These are phyloP conservation scores for Oedothorax gibbosus DNA, from an alignment of 1,140 invertebrate species.

Conservation along the genomic window DNA sequence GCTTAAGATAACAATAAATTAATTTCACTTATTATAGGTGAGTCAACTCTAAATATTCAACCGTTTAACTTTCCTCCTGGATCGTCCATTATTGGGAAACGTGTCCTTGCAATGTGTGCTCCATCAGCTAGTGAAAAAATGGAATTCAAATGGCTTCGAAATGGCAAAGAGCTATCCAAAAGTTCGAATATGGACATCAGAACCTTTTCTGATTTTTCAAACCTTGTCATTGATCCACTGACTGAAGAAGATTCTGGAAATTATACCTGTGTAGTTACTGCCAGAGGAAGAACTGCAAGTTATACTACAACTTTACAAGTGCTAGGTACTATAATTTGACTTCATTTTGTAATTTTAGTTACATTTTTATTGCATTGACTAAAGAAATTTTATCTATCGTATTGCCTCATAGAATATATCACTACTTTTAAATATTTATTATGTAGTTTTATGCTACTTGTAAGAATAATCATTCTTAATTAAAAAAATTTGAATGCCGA, in stretches of 20 bases:
- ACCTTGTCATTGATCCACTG: constrained; percentile 32
- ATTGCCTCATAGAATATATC: too few relatives aligned
- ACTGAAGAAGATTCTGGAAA: constrained; percentile 44
- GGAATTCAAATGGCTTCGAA: constrained; percentile 56
- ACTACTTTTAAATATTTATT: too few relatives aligned
- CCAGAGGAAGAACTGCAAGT: constrained; percentile 3
- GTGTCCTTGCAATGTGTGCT: constrained; percentile 40
- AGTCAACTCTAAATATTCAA: constrained; percentile 34
- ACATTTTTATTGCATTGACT: too few relatives aligned
- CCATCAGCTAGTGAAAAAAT: constrained; percentile 34
- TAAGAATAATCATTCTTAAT: too few relatives aligned
- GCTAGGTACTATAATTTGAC: constrained; percentile 9
- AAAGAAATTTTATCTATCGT: too few relatives aligned
- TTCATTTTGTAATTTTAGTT: too few relatives aligned
- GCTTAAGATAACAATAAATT: too few relatives aligned
- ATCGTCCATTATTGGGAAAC: constrained; percentile 11
- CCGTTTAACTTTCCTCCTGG: constrained; percentile 35
- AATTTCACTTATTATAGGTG: neutral
- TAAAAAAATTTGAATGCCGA: too few relatives aligned
- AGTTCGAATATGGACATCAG: constrained; percentile 7
- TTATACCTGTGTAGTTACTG: constrained; percentile 41
- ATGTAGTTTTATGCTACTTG: too few relatives aligned
- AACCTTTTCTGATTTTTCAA: constrained; percentile 33
- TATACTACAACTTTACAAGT: constrained; percentile 40
- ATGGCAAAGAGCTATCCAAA: constrained; percentile 18